Base-by-base conservation (phyloP, 1,140 invertebrate species). In the Bombyx mori region DNA sequence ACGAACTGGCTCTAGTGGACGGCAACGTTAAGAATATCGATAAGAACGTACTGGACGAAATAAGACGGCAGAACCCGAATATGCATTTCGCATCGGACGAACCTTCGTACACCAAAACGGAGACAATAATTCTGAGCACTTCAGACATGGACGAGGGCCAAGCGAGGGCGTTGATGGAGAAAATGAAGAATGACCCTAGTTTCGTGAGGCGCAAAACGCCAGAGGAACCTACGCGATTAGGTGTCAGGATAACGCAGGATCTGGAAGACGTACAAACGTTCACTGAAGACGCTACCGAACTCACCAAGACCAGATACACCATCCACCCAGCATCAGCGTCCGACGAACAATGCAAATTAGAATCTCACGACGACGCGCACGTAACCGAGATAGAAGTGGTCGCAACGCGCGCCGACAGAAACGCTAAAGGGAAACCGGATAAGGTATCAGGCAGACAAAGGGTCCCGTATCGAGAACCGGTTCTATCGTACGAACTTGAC, bases 361-460 rank as follows among this genome's bases (percentile, higher is more conserved):
- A 78, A 57, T 56, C 61, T 49, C 68, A 75, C 10, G 77, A 77
- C 46, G 74, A 83, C 10, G 26, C 26, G 26, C 81, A 87, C 58
- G 67, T 89, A 26, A 89, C 84, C 57, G 88, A 89, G 73, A 88
- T 89, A 46, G 79, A 89, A 77, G 88, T 88, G 6, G 57, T 75
- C 0, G 87, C 88, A 57, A 78, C 86, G 6, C 66, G 73, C 51
- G 78, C 71, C 0, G 82, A 88, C 60, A 83, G 79, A 59, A 61
- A 62, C 6, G 56, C 55, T 7, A 73, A 73, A 48, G 69, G 82
- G 46, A 85, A 78, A 66, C 55, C 71, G 47, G 70, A 75, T 58
- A 84, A 86, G 70, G 64, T 82, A 88, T 89, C n/a, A n/a, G n/a
- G 69, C 52, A 76, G 81, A 62, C 84, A 85, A 56, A 67, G 84